Conservation (phyloP, 2,113 vertebrate genomes). For the Sapayoa aenigma region DNA sequence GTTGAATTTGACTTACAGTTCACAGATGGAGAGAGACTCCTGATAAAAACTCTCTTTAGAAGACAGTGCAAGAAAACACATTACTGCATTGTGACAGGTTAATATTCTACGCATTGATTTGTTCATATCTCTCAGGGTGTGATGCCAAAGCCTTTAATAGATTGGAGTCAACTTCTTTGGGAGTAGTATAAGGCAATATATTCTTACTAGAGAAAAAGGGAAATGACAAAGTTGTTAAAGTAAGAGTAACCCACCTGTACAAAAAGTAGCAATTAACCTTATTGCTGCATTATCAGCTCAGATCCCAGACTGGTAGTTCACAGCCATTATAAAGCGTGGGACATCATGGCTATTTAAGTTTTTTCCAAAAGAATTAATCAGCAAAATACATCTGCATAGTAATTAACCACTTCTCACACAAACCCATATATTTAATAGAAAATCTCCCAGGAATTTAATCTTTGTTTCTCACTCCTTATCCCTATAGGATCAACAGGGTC, state of each 20-base stretch:
- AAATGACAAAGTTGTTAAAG: not conserved
- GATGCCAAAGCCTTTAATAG: constrained; percentile 5
- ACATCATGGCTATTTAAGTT: not conserved
- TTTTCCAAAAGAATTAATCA: not conserved
- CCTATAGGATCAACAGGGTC: not conserved
- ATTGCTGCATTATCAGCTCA: not conserved
- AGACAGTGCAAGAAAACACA: constrained; percentile 50
- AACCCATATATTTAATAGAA: not conserved
- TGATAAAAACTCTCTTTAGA: constrained; percentile 43
- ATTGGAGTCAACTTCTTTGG: not conserved
- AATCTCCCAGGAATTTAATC: not conserved
- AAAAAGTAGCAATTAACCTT: not conserved
- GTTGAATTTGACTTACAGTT: constrained; percentile 42
- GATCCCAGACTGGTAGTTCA: not conserved
- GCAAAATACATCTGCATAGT: not conserved
- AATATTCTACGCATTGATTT: constrained; percentile 51
- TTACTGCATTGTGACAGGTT: constrained; percentile 51
- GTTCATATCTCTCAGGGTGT: constrained; percentile 1
- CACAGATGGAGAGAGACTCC: not conserved
- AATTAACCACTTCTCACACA: not conserved
- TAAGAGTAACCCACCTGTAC: not conserved
- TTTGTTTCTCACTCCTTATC: not conserved
- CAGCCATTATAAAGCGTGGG: not conserved
- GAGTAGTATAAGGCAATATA: not conserved
- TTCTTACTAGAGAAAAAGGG: not conserved